Evolutionary conservation across 1,140 invertebrate species (phyloP).

Genomic region (Achroia grisella): DNA sequence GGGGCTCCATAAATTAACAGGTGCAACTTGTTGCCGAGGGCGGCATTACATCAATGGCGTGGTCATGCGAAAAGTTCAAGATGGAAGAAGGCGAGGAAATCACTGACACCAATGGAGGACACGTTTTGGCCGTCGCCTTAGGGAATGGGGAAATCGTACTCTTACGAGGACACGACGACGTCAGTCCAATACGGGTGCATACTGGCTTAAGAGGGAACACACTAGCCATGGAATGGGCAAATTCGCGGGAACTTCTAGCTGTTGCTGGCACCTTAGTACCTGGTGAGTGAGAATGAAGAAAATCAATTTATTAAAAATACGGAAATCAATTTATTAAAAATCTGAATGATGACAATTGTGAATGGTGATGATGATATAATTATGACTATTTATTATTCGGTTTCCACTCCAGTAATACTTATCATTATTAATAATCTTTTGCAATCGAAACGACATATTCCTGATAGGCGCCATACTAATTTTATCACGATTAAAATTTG

Average conservation of each 20-base stretch:
- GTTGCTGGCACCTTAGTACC: slow-evolving; percentile 84
- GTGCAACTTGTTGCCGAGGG: slow-evolving; percentile 87
- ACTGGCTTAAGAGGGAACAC: slow-evolving; percentile 86
- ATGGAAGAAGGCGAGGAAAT: slow-evolving; percentile 93
- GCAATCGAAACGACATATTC: no score
- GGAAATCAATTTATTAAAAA: no score
- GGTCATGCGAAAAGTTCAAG: slow-evolving; percentile 98
- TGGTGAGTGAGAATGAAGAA: slow-evolving; percentile 21
- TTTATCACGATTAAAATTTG: no score
- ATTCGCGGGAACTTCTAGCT: slow-evolving; percentile 92
- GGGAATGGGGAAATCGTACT: slow-evolving; percentile 92
- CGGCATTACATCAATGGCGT: slow-evolving; percentile 92
- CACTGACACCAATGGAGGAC: slow-evolving; percentile 59
- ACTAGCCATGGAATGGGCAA: slow-evolving; percentile 95
- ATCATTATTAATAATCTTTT: no score
- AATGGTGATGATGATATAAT: no score
- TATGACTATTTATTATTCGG: no score
- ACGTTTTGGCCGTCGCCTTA: slow-evolving; percentile 91
- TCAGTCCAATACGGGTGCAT: slow-evolving; percentile 88
- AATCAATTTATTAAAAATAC: no score
- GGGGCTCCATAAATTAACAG: slow-evolving; percentile 57
- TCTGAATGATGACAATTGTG: no score
- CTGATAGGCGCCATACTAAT: no score
- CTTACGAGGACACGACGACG: slow-evolving; percentile 93
- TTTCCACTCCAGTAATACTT: no score